Base-by-base conservation (phyloP, 2,888 invertebrate species). In the Ennomos erosarius region DNA sequence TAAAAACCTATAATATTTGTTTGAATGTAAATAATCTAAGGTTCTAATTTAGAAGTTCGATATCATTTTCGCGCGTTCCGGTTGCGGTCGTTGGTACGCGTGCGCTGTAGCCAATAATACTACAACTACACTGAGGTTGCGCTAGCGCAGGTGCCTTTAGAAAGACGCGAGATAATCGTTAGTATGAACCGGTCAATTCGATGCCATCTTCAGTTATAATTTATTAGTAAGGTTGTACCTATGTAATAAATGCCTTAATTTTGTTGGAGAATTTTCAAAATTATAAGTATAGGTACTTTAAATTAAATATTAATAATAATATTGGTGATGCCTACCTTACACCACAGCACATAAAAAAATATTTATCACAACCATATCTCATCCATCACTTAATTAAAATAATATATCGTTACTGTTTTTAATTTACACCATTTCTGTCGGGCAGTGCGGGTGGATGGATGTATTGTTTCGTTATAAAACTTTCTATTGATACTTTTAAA, bases 11-110 rank as follows among this genome's bases (percentile, higher is more conserved):
- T 55, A 44, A 40, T 42, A 35, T 6, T 9, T 9, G 53, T 52
- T 59, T 43, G 49, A 49, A 56, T 54, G 38, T 58, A 34, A 40
- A 48, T 52, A 47, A 58, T 65, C 40, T 55, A 71, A 65, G 64
- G 49, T 59, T 65, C 40, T 55, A 71, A 65, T 64, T 69, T 82
- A 84, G 75, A 84, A 84, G 68, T 64, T 76, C 80, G 81, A 80
- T 84, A 75, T 84, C 81, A 87, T 87, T 88, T 88, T 85, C 83
- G 84, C 87, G 85, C 87, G 83, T 55, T 66, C 67, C 74, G 75
- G 71, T 73, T 80, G 80, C 77, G 73, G 66, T 66, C 76, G 77
- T 74, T 70, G 73, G 68, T 76, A 78, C 85, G 82, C 86, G 85
- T 84, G 81, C 87, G 82, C 71, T 82, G 74, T 81, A 79, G 86